Evolutionary conservation across 2,797 vertebrate genomes (phyloP), one percentile per base, ranked within the genome.

Genomic region (Danio albolineatus): DNA sequence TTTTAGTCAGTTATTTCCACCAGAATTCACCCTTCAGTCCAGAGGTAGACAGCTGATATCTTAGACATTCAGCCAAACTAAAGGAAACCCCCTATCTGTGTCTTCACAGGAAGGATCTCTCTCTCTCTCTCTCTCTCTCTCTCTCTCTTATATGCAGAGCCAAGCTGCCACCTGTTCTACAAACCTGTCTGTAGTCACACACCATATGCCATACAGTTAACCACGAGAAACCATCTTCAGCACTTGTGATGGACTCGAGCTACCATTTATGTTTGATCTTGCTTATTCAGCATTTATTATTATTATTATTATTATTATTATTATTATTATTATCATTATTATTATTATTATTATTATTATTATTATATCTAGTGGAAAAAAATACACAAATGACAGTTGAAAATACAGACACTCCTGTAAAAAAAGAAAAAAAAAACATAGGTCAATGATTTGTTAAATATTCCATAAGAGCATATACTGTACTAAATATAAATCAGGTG

Each of bases 121-220:
- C 41, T 53, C 41, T 28, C 28, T 19, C 62, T 49, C 60, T 43
- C 41, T 53, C 41, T 66, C 66, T 53, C 49, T 49, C 41, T 53
- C 41, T 28, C 28, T 19, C 62, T 49, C 60, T 43, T 65, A 79
- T 62, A 60, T 59, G 19, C 17, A 39, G n/a, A 41, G 70, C 53
- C 76, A 83, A 86, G 88, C 69, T 83, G 86, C 92, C 95, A 95
- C 92, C 94, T 96, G 92, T 91, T 95, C 79, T 78, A 70, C 73
- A 81, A 90, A 93, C 91, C 92, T 93, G 88, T 89, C 93, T 92
- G 86, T 88, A 91, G 94, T 95, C 94, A 87, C 85, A 89, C 91
- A 88, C 92, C 94, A 92, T 96, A 95, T 95, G 95, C 81, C 92
- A 57, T 72, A 92, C 88, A 90, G 86, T 87, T 88, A 90, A 89